Conservation (phyloP, 2,113 vertebrate species). For the Chauna torquata region DNA sequence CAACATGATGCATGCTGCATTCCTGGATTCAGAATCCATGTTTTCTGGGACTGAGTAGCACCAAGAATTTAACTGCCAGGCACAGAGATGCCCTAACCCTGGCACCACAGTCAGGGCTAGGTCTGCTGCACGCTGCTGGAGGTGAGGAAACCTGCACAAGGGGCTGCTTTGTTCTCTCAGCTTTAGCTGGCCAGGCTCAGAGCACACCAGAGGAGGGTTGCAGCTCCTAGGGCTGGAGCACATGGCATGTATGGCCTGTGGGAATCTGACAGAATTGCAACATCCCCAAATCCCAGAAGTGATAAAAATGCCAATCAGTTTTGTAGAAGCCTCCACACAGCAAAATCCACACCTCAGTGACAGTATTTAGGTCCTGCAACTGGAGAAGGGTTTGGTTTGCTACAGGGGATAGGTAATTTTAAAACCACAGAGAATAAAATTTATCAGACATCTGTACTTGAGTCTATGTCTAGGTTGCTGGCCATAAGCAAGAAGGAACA, state of each 20-base stretch:
- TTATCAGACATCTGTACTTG: accelerated
- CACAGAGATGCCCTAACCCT: accelerated
- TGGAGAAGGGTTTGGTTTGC: neutral
- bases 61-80: neutral
- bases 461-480: accelerated
- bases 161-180: neutral
- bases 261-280: neutral
- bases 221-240: neutral
- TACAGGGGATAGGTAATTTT: neutral
- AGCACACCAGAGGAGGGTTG: neutral
- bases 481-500: neutral
- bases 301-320: neutral
- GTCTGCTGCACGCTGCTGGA: neutral
- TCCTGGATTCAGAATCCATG: neutral
- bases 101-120: neutral
- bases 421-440: neutral
- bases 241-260: accelerated
- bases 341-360: neutral
- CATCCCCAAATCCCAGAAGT: neutral
- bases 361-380: neutral
- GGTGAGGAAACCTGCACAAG: accelerated
- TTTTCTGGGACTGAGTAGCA: neutral
- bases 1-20: neutral
- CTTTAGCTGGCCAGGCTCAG: neutral
- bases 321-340: neutral